Base-by-base conservation (phyloP, 2,888 invertebrate species). In the Linyphia triangularis region DNA sequence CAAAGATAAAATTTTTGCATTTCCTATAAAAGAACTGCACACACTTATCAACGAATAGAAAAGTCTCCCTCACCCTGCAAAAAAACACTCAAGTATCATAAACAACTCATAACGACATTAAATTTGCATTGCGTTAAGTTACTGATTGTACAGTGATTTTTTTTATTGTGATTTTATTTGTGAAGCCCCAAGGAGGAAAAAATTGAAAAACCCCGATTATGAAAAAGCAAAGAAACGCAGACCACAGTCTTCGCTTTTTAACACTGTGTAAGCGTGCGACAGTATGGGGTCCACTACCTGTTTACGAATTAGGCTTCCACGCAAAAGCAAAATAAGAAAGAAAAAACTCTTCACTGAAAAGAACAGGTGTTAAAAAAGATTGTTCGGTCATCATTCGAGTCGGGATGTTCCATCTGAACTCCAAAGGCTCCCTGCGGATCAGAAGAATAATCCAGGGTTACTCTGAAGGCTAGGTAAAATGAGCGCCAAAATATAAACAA, bases 281-380 rank as follows among this genome's bases (percentile, higher is more conserved):
- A 51, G 78, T 67, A 79, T 79, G 85, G 79, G 79, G 79, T 70
- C 85, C 51, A 79, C 85, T 86, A 79, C 79, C 67, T 79, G 85
- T 85, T 85, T 85, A 78, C 85, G 78, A 78, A 78, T 85, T 85
- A 78, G 78, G 70, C 70, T 61, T 85, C 61, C 40, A 85, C 19
- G 19, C 37, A 24, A 40, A 37, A 78, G 19, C 6, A 37, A 69
- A 51, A 70, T 79, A 72, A 85, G 51, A 40, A 37, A 33, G 30
- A n/a, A 67, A 79, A 72, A 67, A 51, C 37, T 77, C 75, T 69
- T 69, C 63, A 30, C 70, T 24, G 70, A 57, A 77, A 69, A 30
- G 43, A 86, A 79, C 85, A 86, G 85, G 85, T 86, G 85, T 86
- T 79, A 79, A 73, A 79, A 81, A 86, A 85, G 78, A 67, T 67